Evolutionary conservation across 2,888 invertebrate genomes (phyloP).

Genomic region (Cephus spinipes): DNA sequence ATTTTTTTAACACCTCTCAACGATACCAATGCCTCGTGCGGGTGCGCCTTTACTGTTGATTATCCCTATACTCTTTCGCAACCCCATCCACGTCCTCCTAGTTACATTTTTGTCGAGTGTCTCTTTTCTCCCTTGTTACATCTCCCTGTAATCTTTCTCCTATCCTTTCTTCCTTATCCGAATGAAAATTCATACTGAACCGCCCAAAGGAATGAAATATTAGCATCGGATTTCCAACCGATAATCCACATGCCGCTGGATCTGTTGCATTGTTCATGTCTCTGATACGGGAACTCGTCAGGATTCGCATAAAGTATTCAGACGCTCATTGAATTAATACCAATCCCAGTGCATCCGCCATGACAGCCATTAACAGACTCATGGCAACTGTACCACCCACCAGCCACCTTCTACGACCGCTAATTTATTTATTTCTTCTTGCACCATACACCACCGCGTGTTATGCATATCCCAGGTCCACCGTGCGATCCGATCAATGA

Average conservation of each 20-base stretch:
- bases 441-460: background rate
- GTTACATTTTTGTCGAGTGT: background rate
- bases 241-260: constrained; percentile 28
- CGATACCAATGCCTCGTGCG: background rate
- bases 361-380: constrained; percentile 35
- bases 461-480: background rate
- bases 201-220: constrained; percentile 36
- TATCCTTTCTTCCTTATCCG: background rate
- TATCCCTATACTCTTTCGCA: background rate
- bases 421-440: background rate
- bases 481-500: background rate
- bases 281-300: constrained; percentile 39
- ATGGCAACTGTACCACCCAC: background rate
- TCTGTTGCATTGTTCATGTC: constrained; percentile 23
- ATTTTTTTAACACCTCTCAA: background rate
- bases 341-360: constrained; percentile 28
- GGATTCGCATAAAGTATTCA: constrained; percentile 44
- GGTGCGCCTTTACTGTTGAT: background rate
- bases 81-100: background rate
- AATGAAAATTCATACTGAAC: background rate
- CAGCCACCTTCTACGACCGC: background rate
- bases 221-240: constrained; percentile 36
- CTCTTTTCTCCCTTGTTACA: background rate
- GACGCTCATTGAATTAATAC: constrained; percentile 39
- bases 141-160: background rate